Evolutionary conservation across 2,888 invertebrate genomes (phyloP), one percentile per base, ranked within the genome.

Genomic region (Eupithecia pulchellata): DNA sequence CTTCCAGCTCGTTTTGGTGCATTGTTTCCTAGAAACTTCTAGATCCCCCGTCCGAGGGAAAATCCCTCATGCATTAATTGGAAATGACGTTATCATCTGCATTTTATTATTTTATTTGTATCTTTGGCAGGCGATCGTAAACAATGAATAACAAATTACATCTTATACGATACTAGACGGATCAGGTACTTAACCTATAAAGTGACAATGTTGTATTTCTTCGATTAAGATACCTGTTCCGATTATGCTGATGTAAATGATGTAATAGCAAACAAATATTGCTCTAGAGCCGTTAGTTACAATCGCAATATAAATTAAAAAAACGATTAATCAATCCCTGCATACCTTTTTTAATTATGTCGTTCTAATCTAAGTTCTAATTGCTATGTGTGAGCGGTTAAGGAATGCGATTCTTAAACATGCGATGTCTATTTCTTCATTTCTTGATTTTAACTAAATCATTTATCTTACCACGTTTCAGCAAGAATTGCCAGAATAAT

Each of bases 221-320:
- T 68, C 66, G 61, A 70, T 69, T 66, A 67, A 74, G 64, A 66
- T 47, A 68, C 64, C 66, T 47, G 69, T 32, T 65, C 20, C 66
- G 66, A 77, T 79, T 74, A 78, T 72, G 68, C 52, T 76, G 79
- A 79, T 77, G 34, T 68, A 77, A 70, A 77, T 85, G 85, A 84
- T 81, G 85, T 80, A 84, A 84, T 81, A 80, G 55, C 65, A 74
- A 79, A 81, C 79, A 79, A 82, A 75, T 52, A 74, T 84, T 84
- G 79, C 84, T 27, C 64, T 75, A 69, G 70, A 34, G 42, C 52
- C 69, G 52, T 68, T 74, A 69, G 62, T 52, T 55, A 57, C 61
- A 39, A 77, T 64, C 39, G 52, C n/a, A 65, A 68, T 73, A 64
- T 60, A 65, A 62, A 66, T 72, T n/a, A 62, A 69, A 74, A 82